Evolutionary conservation across 2,797 vertebrate genomes (phyloP).

Genomic region (Mormyrops attenuatus): DNA sequence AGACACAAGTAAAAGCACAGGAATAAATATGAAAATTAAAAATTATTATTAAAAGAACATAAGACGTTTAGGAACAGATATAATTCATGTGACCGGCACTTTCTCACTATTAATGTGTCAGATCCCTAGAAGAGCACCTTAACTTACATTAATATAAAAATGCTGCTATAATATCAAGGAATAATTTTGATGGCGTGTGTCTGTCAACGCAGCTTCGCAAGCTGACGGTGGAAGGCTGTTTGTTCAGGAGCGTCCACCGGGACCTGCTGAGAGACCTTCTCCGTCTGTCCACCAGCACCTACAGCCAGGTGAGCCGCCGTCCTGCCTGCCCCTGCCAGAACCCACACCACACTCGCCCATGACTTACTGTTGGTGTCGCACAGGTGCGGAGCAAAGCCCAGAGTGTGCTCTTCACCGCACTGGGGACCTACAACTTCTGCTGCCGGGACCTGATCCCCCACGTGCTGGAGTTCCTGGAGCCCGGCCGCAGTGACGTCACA

Average conservation of each 20-base stretch:
- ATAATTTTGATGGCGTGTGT: neutral
- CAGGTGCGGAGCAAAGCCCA: conserved; percentile 95
- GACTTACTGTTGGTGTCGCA: neutral
- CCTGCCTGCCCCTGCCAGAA: neutral
- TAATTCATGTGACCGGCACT: too few relatives aligned
- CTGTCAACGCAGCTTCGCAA: conserved; percentile 74
- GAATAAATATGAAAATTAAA: neutral
- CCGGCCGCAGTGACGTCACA: conserved; percentile 70
- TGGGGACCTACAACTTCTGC: conserved; percentile 94
- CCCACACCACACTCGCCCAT: neutral
- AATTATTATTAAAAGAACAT: neutral
- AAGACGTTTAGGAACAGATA: neutral
- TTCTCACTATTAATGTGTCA: neutral
- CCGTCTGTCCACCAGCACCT: conserved; percentile 89
- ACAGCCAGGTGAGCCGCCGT: conserved; percentile 76
- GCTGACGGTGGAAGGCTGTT: conserved; percentile 87
- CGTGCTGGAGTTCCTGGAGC: conserved; percentile 80
- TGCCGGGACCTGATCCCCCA: conserved; percentile 91
- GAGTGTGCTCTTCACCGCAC: conserved; percentile 82
- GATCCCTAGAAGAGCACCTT: neutral
- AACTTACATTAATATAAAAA: neutral
- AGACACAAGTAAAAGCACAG: neutral
- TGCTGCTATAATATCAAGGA: neutral
- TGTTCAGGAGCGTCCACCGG: conserved; percentile 84
- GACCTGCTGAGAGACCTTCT: conserved; percentile 86